Base-by-base conservation (phyloP, 2,113 vertebrate species). In the Columba livia region DNA sequence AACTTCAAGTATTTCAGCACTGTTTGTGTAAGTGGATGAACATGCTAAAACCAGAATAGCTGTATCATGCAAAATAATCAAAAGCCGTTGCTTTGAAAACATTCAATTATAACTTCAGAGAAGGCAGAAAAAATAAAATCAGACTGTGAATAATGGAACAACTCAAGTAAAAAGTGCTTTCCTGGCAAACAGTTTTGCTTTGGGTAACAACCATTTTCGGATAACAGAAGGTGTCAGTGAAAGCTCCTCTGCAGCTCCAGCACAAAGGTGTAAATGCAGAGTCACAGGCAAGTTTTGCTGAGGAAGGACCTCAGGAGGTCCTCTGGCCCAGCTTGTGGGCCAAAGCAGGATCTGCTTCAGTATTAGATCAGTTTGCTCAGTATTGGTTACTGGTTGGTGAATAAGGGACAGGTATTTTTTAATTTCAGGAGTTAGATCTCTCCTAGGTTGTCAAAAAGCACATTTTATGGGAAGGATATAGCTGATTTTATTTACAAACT, bases 321-420 rank as follows among this genome's bases (percentile, higher is more conserved):
- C 10, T 65, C 19, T 48, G 54, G 29, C 50, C 56, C 28, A 36
- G 1, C 20, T 20, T 0, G 0, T 3, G 3, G 36, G n/a, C 42
- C 18, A 16, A 66, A 86, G 51, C 50, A 57, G 11, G n/a, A 36
- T 47, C 28, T 2, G 2, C 42, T 56, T 86, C 5, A 4, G 4
- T 36, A 26, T 51, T 4, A 14, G 15, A 42, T 23, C 3, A 0
- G 1, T 80, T 62, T 75, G 18, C 48, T 66, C 16, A 3, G 54
- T 38, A 26, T n/a, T 58, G n/a, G 16, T 66, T 14, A 57, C 50
- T 13, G 40, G 25, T 0, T 50, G 61, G 36, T 50, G 10, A 34
- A 47, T 53, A 29, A 73, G 21, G 19, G 44, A 17, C 26, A 58
- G 26, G 12, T 57, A 32, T 18, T 71, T 7, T 48, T 61, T 72